Percentiles rank a stretch among this genome's conserved stretches.
Evolutionary conservation across 2,797 vertebrate species (phyloP).

Genomic region (Pantherophis vulpinus): DNA sequence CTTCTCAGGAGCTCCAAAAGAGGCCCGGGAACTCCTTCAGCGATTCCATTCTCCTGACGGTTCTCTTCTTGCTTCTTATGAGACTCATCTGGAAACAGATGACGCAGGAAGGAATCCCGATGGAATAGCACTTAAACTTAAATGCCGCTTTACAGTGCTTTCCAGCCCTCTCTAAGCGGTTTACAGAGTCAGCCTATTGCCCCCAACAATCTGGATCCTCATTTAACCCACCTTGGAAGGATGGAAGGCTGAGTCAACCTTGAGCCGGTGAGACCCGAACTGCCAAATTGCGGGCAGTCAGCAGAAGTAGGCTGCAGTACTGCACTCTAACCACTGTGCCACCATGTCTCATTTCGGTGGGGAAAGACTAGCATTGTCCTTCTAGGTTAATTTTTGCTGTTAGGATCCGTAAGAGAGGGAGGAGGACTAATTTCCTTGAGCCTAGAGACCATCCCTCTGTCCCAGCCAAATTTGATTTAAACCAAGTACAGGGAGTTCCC

Average conservation of each 20-base stretch:
- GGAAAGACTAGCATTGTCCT: neutral
- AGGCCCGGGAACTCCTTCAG: neutral
- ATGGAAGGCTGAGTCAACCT: too few species aligned
- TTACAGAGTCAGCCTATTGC: too few species aligned
- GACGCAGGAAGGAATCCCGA: neutral
- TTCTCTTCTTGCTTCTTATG: neutral
- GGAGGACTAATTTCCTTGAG: neutral
- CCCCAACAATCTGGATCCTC: too few species aligned
- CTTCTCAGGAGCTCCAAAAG: neutral
- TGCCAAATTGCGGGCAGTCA: too few species aligned
- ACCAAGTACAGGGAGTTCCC: neutral
- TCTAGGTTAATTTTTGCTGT: neutral
- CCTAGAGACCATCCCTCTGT: neutral
- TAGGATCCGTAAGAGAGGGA: neutral
- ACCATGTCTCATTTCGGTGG: neutral
- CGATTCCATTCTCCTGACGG: fast-evolving
- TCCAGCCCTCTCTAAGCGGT: too few species aligned
- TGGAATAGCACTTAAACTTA: too few species aligned
- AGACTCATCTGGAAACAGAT: neutral
- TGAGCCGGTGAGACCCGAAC: too few species aligned
- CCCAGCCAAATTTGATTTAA: neutral
- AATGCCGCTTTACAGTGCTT: too few species aligned
- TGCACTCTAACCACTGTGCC: too few species aligned
- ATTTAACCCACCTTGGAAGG: too few species aligned
- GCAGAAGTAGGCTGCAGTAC: too few species aligned